These are phyloP conservation scores for Argentina silus DNA, from an alignment of 2,797 vertebrate species.

Conservation along the genomic window DNA sequence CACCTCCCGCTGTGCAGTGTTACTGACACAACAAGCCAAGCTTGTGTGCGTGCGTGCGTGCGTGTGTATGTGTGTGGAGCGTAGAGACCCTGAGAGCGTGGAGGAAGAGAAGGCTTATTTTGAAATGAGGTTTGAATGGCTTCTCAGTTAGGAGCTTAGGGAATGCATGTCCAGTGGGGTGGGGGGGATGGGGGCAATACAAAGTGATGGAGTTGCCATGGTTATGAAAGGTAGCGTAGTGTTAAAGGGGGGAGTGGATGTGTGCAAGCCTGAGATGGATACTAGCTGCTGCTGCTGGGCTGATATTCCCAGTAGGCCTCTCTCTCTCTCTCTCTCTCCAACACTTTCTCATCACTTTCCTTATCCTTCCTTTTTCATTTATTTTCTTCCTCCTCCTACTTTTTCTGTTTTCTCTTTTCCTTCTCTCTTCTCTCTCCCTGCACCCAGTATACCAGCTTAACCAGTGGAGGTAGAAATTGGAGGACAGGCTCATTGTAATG, in stretches of 20 bases:
- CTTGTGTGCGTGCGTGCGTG: conserved; percentile 59
- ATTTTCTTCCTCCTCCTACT: not conserved
- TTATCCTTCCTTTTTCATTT: not conserved
- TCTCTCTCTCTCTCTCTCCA: conserved; percentile 18
- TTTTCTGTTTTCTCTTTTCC: not conserved
- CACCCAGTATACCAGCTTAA: not conserved
- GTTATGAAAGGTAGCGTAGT: conserved; percentile 42
- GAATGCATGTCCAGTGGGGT: conserved; percentile 68
- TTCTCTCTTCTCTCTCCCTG: not conserved
- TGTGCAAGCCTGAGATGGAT: conserved; percentile 29
- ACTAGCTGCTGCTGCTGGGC: conserved; percentile 33
- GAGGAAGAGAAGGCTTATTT: conserved; percentile 37
- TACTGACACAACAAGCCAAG: conserved; percentile 3
- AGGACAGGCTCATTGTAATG: no score
- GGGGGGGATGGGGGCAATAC: conserved; percentile 14
- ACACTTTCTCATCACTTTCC: conserved; percentile 37
- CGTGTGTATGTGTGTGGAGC: not conserved
- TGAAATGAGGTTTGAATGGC: conserved; percentile 71
- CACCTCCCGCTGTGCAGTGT: no score
- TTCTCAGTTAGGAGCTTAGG: conserved; percentile 66
- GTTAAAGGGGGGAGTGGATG: conserved; percentile 5
- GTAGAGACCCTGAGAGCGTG: conserved; percentile 53
- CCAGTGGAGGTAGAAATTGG: no score
- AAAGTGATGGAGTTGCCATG: conserved; percentile 47
- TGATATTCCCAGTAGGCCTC: conserved; percentile 39